Evolutionary conservation across 2,797 vertebrate species (phyloP), one percentile per base, ranked within the genome.

Genomic region (Rallus crepitans): DNA sequence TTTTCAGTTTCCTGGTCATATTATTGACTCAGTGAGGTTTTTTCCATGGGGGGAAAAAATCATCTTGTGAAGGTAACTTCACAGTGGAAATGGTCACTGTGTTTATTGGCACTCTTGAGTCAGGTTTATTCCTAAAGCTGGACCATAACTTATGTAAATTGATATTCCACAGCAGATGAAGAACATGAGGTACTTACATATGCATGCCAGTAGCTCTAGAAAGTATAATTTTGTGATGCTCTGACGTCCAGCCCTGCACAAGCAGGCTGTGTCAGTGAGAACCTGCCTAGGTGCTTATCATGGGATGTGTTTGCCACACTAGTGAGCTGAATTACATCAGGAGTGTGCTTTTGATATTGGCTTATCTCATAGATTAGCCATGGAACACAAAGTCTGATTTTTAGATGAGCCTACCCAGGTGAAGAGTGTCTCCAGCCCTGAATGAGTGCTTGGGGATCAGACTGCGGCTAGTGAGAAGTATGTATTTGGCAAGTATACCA

Each of bases 401-500:
- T 6, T 8, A 48, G 16, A 25, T 5, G 35, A 83, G 24, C 5
- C 20, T 42, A 0, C 40, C 7, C 1, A 2, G 60, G 31, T 7
- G 0, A 4, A 77, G 12, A 19, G 37, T 24, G 17, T 45, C 48
- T 63, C 27, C 17, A 31, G 28, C 28, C 14, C 13, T 4, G 12
- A 55, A 23, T 2, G 13, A 56, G 48, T 15, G 23, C 75, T 84
- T 0, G 0, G 20, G 20, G 18, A 24, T 70, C 31, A 17, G 68
- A 5, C 25, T 50, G 48, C 16, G n/a, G 7, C 4, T 39, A 24
- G 16, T 39, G 45, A 68, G 18, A 69, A 82, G 11, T 19, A 33
- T 6, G 7, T 20, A 7, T 28, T 23, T 0, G 1, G 37, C 42
- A n/a, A 1, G 0, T 2, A 12, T 4, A 2, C 42, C 6, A 0